Evolutionary conservation across 2,888 invertebrate species (phyloP).

Genomic region (Nemotelus pantherinus): DNA sequence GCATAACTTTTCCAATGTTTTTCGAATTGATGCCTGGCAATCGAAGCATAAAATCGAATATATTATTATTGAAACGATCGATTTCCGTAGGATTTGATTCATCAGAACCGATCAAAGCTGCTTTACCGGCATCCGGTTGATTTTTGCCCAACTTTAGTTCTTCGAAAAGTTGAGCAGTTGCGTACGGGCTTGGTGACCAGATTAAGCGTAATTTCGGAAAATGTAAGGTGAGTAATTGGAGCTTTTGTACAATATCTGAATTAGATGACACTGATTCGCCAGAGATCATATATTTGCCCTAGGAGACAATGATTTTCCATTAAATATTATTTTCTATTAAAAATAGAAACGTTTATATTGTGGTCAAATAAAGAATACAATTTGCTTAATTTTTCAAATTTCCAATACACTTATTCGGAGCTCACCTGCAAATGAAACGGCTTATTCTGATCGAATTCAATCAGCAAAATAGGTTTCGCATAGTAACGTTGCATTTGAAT

Average conservation of each 20-base stretch:
- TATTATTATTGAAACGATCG: slow-evolving; percentile 76
- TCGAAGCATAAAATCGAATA: slow-evolving; percentile 84
- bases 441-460: slow-evolving; percentile 95
- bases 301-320: slow-evolving; percentile 47
- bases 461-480: slow-evolving; percentile 86
- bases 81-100: slow-evolving; percentile 71
- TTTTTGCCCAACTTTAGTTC: slow-evolving; percentile 89
- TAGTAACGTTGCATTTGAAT: slow-evolving; percentile 93
- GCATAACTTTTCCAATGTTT: slow-evolving; percentile 81
- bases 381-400: neutral
- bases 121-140: slow-evolving; percentile 80
- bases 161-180: slow-evolving; percentile 94
- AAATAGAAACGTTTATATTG: neutral
- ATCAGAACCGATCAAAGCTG: slow-evolving; percentile 77
- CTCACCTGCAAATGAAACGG: slow-evolving; percentile 86
- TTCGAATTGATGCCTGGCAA: slow-evolving; percentile 90
- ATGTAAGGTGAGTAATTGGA: slow-evolving; percentile 92
- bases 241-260: slow-evolving; percentile 83
- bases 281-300: slow-evolving; percentile 84
- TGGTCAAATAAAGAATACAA: neutral
- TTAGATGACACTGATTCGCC: slow-evolving; percentile 73
- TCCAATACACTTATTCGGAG: neutral
- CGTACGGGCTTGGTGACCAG: slow-evolving; percentile 97
- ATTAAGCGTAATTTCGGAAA: slow-evolving; percentile 92
- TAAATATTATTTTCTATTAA: slow-evolving; percentile 6